Evolutionary conservation across 2,888 invertebrate genomes (phyloP).

Genomic region (Diaphora mendica): DNA sequence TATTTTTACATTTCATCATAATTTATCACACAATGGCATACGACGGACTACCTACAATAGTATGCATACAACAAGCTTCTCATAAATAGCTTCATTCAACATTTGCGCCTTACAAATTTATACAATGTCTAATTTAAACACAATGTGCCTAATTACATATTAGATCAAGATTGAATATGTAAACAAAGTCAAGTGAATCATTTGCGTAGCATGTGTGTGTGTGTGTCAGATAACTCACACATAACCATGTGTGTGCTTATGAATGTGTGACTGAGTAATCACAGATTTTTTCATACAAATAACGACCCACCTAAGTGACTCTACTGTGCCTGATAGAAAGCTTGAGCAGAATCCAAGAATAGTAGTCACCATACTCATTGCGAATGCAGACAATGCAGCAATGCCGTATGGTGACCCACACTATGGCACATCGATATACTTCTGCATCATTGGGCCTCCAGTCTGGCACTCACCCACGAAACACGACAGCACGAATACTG

Average conservation of each 20-base stretch:
- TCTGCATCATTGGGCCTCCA: too few species aligned
- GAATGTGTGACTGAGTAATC: background rate
- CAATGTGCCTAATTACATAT: slow-evolving; percentile 11
- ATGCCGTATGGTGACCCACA: too few species aligned
- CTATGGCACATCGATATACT: too few species aligned
- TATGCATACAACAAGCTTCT: background rate
- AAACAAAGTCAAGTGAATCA: slow-evolving; percentile 60
- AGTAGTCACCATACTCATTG: too few species aligned
- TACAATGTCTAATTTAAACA: slow-evolving; percentile 8
- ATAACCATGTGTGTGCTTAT: background rate
- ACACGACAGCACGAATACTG: too few species aligned
- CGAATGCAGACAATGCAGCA: too few species aligned
- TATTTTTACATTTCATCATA: background rate
- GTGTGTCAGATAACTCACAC: slow-evolving; percentile 20
- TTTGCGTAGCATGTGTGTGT: slow-evolving; percentile 11
- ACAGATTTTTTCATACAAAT: too few species aligned
- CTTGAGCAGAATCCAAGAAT: too few species aligned
- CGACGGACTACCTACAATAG: background rate
- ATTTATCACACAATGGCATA: background rate
- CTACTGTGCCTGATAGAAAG: too few species aligned
- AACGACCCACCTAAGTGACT: too few species aligned
- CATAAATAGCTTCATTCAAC: background rate
- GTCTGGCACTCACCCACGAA: too few species aligned
- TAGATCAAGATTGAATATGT: slow-evolving; percentile 26
- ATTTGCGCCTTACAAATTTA: slow-evolving; percentile 2